phyloP scores from a whole-genome alignment of 2,113 vertebrate genomes.

The Notiomystis cincta region DNA sequence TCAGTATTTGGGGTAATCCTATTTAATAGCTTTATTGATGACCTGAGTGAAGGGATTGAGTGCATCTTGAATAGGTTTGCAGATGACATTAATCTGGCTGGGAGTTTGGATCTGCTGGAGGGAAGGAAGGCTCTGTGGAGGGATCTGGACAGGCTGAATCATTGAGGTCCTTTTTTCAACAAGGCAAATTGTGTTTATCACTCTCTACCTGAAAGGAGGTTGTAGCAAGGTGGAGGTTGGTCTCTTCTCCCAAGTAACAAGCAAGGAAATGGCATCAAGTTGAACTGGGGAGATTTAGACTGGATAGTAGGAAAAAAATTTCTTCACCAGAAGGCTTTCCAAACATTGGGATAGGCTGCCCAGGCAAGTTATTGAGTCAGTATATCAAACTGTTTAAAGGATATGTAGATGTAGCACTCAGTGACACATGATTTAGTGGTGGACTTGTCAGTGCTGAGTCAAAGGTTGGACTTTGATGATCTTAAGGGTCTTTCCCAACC shows the following conservation, averaged over 20 bases:
- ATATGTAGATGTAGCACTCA: too few species aligned
- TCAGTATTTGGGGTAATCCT: background rate
- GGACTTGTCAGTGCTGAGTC: background rate
- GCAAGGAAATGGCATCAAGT: background rate
- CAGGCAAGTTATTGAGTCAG: too few species aligned
- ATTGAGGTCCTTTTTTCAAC: accelerated
- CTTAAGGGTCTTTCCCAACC: background rate
- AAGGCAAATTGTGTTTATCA: background rate
- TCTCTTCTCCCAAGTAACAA: background rate
- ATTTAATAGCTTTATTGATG: background rate
- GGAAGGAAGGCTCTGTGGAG: background rate
- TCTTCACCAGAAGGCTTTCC: background rate
- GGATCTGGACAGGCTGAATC: background rate
- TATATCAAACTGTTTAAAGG: background rate
- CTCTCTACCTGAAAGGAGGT: background rate
- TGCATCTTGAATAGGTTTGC: background rate
- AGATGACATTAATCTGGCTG: background rate
- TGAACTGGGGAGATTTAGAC: background rate
- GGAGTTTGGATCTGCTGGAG: background rate
- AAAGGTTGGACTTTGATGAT: background rate
- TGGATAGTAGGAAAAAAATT: background rate
- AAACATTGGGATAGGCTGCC: background rate
- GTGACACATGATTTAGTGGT: background rate
- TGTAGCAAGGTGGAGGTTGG: too few species aligned
- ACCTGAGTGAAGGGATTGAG: background rate